Conservation (phyloP, 2,113 vertebrate species). For the Mixornis gularis region DNA sequence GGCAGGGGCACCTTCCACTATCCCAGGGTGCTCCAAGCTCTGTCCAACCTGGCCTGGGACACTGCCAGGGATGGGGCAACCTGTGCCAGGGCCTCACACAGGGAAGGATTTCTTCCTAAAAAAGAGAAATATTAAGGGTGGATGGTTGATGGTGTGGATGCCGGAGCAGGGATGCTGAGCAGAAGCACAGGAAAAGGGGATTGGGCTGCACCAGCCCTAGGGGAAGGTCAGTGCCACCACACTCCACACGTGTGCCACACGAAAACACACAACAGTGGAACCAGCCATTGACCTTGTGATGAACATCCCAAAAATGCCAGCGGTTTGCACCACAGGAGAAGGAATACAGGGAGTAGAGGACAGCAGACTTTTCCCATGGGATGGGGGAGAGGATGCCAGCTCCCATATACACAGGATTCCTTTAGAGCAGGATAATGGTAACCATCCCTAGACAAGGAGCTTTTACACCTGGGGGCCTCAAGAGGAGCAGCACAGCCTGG, state of each 20-base stretch:
- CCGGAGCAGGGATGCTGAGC: neutral
- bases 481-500: neutral
- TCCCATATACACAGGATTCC: neutral
- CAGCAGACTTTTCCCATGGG: neutral
- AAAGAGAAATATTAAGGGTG: neutral
- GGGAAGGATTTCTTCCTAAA: neutral
- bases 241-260: neutral
- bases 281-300: neutral
- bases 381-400: neutral
- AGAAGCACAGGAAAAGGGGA: neutral
- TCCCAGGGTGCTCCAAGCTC: neutral
- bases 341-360: no score
- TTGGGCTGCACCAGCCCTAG: rapidly evolving
- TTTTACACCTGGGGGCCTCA: neutral
- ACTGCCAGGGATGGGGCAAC: neutral
- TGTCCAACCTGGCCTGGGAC: rapidly evolving
- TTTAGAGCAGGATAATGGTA: neutral
- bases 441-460: neutral
- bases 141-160: rapidly evolving
- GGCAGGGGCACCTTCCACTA: neutral
- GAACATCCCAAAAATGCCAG: neutral
- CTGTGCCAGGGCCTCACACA: neutral
- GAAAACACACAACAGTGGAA: neutral
- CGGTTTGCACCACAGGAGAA: neutral
- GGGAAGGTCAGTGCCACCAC: neutral